Percentiles rank a stretch among this genome's conserved stretches.
phyloP scores from a whole-genome alignment of 2,797 vertebrate genomes.

The Anguilla pacifica region DNA sequence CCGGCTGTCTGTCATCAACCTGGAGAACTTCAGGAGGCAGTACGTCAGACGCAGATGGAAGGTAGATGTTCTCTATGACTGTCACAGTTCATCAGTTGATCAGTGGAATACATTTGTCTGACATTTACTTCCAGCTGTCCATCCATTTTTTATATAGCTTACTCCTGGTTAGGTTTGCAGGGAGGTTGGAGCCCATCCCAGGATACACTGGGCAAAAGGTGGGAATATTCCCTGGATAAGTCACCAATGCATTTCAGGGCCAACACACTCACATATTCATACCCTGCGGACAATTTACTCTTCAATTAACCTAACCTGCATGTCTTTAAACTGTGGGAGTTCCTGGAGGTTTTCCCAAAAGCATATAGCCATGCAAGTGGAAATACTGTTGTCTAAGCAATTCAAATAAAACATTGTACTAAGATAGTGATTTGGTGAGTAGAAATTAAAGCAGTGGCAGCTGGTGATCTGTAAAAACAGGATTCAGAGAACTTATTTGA shows the following conservation, averaged over 20 bases:
- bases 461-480: neutral
- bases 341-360: neutral
- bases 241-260: no score
- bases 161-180: neutral
- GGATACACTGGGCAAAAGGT: no score
- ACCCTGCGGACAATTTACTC: no score
- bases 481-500: neutral
- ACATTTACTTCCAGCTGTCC: neutral
- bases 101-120: neutral
- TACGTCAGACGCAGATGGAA: conserved; percentile 90
- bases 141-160: neutral
- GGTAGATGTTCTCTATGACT: conserved; percentile 63
- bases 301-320: no score
- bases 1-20: conserved; percentile 86
- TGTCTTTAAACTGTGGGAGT: no score
- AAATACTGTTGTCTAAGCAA: neutral
- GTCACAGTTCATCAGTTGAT: neutral
- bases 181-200: no score
- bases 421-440: neutral
- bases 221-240: no score
- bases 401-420: neutral
- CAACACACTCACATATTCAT: no score
- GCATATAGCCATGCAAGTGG: neutral
- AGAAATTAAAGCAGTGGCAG: neutral
- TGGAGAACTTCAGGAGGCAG: conserved; percentile 92